A percentile compares a stretch with the other conserved stretches of the same genome.
These are phyloP conservation scores for Dipodomys ordii DNA, from an alignment of 2,113 vertebrate species.

Conservation along the genomic window DNA sequence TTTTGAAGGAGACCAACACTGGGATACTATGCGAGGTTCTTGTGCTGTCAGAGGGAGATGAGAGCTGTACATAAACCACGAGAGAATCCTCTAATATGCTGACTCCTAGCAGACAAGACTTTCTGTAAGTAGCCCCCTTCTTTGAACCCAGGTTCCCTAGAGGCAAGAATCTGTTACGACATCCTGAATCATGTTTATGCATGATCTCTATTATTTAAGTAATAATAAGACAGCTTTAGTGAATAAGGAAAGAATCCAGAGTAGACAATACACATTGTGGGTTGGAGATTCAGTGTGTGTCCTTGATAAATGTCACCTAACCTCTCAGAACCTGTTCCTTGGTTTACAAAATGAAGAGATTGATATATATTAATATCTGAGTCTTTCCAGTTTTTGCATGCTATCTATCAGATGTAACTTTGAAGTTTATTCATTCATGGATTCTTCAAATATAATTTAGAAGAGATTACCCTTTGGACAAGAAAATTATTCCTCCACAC, in stretches of 20 bases:
- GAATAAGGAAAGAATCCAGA: not conserved
- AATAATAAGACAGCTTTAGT: conserved; percentile 16
- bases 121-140: conserved; percentile 15
- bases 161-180: not conserved
- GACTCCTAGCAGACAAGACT: conserved; percentile 6
- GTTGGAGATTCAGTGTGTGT: not conserved
- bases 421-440: not conserved
- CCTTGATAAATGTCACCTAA: conserved; percentile 41
- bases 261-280: not conserved
- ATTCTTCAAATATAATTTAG: conserved; percentile 13
- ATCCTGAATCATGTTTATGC: not conserved
- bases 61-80: not conserved
- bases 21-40: conserved; percentile 55
- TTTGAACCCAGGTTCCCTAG: conserved; percentile 57
- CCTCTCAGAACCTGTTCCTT: conserved; percentile 32
- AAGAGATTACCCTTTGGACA: conserved; percentile 13
- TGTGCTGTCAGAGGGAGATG: not conserved
- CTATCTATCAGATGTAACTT: not conserved
- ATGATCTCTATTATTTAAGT: not conserved
- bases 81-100: not conserved
- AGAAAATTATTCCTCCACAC: not conserved
- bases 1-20: not conserved
- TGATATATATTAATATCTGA: not conserved
- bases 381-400: conserved; percentile 2
- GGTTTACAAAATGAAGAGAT: conserved; percentile 38